phyloP scores from a whole-genome alignment of 2,113 vertebrate genomes.

The Cyprinus carpio region DNA sequence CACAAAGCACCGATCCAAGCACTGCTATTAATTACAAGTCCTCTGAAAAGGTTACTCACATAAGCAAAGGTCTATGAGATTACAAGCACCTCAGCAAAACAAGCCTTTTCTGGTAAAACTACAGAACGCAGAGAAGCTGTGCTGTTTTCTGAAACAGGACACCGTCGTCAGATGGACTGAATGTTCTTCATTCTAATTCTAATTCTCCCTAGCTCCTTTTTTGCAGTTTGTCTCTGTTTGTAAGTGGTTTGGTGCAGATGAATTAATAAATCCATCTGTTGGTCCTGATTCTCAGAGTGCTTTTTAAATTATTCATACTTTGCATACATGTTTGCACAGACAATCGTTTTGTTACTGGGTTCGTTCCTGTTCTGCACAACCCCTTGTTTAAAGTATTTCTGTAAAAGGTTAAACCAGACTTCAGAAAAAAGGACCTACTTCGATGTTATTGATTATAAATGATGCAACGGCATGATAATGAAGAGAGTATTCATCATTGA shows the following conservation, averaged over 20 bases:
- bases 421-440: not conserved
- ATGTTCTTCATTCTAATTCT: not conserved
- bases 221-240: slow-evolving; percentile 1
- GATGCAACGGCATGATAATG: not conserved
- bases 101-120: not conserved
- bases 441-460: not conserved
- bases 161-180: not conserved
- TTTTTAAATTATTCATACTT: slow-evolving; percentile 11
- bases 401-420: not conserved
- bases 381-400: not conserved
- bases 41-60: slow-evolving; percentile 1
- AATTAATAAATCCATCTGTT: slow-evolving; percentile 28
- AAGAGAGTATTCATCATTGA: not conserved
- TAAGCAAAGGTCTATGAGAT: slow-evolving; percentile 10
- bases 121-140: not conserved
- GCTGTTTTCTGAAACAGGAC: not conserved
- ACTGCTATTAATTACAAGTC: slow-evolving; percentile 1
- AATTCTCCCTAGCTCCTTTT: not conserved
- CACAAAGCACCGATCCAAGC: not conserved
- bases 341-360: not conserved
- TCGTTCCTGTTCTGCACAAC: not conserved
- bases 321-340: slow-evolving; percentile 19
- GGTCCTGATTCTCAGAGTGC: not conserved
- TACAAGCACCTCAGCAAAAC: slow-evolving; percentile 1
- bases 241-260: not conserved